A percentile compares a stretch with the other conserved stretches of the same genome.
phyloP scores from a whole-genome alignment of 2,888 invertebrate genomes.

The Chydorus sphaericus region DNA sequence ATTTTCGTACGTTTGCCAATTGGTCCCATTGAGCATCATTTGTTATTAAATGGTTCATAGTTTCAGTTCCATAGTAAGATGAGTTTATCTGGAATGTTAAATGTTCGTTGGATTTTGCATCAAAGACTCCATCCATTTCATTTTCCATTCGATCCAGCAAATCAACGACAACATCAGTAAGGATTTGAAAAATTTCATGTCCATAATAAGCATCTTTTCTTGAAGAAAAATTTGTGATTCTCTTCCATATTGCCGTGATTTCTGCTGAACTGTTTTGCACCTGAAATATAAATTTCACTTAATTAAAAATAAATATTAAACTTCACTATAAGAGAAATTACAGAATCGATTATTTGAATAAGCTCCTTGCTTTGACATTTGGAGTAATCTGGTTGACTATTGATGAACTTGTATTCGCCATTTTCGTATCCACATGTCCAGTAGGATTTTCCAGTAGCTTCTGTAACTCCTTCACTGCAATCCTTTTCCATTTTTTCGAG shows the following conservation, averaged over 20 bases:
- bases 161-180: background rate
- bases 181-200: constrained; percentile 12
- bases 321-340: no score
- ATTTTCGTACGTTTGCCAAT: background rate
- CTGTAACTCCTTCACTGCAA: no score
- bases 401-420: background rate
- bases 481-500: no score
- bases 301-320: no score
- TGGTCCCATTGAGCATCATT: constrained; percentile 6
- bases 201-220: constrained; percentile 7
- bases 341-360: background rate
- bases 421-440: background rate
- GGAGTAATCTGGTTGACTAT: background rate
- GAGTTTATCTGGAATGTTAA: background rate
- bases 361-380: background rate
- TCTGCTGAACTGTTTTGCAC: background rate
- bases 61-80: background rate
- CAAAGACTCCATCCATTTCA: background rate
- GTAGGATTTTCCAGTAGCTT: background rate
- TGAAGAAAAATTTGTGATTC: background rate
- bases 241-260: background rate
- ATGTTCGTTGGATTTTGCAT: no score
- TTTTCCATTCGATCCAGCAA: constrained; percentile 7
- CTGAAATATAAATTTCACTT: background rate
- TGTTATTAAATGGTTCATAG: constrained; percentile 1